Base-by-base conservation (phyloP, 2,888 invertebrate genomes). In the Malthinus flaveolus region DNA sequence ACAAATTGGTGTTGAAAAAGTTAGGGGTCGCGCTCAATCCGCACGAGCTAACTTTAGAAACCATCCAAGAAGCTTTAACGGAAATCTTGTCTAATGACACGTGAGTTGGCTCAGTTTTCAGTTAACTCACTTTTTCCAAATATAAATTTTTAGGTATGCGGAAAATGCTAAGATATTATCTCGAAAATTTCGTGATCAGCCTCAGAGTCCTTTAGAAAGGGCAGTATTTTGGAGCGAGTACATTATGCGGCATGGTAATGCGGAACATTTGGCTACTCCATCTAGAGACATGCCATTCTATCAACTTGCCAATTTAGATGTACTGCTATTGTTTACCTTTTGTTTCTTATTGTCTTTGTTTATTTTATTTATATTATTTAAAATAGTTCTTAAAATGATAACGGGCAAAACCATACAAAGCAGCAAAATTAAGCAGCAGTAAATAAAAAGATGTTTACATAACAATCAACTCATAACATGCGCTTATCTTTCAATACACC, bases 1-100 rank as follows among this genome's bases (percentile, higher is more conserved):
- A 57, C n/a, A 66, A 68, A 45, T 67, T 75, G 31, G 68, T 66
- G 13, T 52, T 62, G 1, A 63, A 65, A 15, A 72, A 71, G 11
- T 53, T 68, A 32, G 72, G 67, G 1, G 23, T 63, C 7, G 59
- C 32, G 7, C 32, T 73, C 10, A 63, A 69, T 53, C 63, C 66
- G 15, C 6, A 49, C 3, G 64, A 63, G 5, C 36, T 71, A 13
- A 70, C 63, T 5, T 53, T 56, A 32, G 64, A 68, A 1, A 32
- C 42, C 4, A 39, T 75, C 0, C 52, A 58, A 3, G 45, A 61
- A 6, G 60, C 68, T 1, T 61, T 74, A 1, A 39, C 12, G 3
- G 57, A 65, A 59, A 62, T 75, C 33, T 42, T 73, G 4, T 49
- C 56, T 12, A 66, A 71, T 53, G 61, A 63, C 1, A 63, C 39